Percentiles rank a stretch among this genome's conserved stretches.
Evolutionary conservation across 2,113 vertebrate species (phyloP).

Genomic region (Panthera uncia): DNA sequence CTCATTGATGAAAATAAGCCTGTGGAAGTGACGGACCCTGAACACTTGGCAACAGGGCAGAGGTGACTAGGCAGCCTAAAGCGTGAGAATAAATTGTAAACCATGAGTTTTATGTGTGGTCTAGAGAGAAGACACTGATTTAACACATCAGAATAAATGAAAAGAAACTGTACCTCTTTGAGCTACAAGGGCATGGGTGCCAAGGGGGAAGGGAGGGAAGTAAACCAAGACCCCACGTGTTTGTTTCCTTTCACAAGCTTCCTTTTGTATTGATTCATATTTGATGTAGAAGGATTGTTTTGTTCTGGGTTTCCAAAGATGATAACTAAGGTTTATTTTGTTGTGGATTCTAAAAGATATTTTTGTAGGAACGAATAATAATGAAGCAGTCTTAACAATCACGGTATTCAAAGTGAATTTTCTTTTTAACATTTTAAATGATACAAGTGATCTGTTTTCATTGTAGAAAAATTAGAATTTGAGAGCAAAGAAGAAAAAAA

Average conservation of each 20-base stretch:
- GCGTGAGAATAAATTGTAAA: background rate
- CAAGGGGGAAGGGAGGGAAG: too few relatives aligned
- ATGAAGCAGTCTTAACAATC: background rate
- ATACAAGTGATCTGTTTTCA: conserved; percentile 10
- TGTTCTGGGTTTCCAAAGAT: background rate
- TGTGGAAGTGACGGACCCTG: background rate
- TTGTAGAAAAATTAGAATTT: conserved; percentile 9
- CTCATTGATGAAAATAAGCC: background rate
- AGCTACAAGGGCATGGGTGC: background rate
- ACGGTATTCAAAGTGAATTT: conserved; percentile 17
- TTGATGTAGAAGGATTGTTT: background rate
- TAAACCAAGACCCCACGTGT: background rate
- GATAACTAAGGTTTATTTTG: conserved; percentile 35
- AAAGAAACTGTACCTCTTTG: background rate
- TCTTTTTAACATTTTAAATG: conserved; percentile 55
- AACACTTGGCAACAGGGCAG: background rate
- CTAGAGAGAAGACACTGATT: background rate
- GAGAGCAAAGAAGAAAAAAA: background rate
- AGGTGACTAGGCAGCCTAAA: background rate
- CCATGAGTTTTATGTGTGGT: background rate
- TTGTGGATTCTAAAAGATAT: background rate
- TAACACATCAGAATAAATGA: background rate
- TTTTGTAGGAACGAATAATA: conserved; percentile 18
- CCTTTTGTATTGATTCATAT: background rate
- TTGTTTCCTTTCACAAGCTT: background rate